Evolutionary conservation across 2,888 invertebrate species (phyloP).

Genomic region (Exephanes ischioxanthus): DNA sequence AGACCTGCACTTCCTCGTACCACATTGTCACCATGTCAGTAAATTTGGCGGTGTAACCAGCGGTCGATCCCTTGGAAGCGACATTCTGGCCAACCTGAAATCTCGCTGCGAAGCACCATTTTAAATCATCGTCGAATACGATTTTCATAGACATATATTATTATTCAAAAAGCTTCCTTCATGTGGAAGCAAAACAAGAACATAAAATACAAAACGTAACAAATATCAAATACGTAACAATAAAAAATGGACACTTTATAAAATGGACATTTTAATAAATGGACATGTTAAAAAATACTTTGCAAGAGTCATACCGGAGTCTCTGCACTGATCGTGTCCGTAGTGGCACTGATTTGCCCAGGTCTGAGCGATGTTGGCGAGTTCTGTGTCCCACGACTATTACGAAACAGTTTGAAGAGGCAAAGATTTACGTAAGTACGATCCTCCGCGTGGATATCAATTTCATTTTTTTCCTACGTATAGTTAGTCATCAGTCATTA

Average conservation of each 20-base stretch:
- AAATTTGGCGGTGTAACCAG: not conserved
- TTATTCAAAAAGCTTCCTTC: too few species aligned
- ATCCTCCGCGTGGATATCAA: not conserved
- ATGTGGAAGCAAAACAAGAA: too few species aligned
- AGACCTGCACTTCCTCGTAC: slow-evolving; percentile 82
- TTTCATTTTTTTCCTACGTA: not conserved
- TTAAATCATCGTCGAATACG: slow-evolving; percentile 2
- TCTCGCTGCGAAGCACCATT: slow-evolving; percentile 45
- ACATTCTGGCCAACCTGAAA: slow-evolving; percentile 69
- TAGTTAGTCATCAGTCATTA: slow-evolving; percentile 7
- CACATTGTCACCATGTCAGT: slow-evolving; percentile 75
- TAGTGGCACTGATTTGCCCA: slow-evolving; percentile 84
- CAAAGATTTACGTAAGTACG: not conserved
- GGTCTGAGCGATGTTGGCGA: slow-evolving; percentile 81
- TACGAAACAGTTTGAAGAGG: slow-evolving; percentile 23
- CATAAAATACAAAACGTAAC: too few species aligned
- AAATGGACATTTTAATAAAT: too few species aligned
- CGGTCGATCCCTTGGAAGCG: slow-evolving; percentile 18
- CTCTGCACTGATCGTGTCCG: slow-evolving; percentile 82
- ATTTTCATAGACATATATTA: not conserved
- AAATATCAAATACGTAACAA: too few species aligned
- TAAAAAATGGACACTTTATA: too few species aligned
- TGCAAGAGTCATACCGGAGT: slow-evolving; percentile 64
- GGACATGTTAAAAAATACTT: too few species aligned
- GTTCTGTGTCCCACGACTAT: slow-evolving; percentile 75